A percentile compares a stretch with the other conserved stretches of the same genome.
phyloP scores from a whole-genome alignment of 2,888 invertebrate genomes.

The Ectemnius cavifrons region DNA sequence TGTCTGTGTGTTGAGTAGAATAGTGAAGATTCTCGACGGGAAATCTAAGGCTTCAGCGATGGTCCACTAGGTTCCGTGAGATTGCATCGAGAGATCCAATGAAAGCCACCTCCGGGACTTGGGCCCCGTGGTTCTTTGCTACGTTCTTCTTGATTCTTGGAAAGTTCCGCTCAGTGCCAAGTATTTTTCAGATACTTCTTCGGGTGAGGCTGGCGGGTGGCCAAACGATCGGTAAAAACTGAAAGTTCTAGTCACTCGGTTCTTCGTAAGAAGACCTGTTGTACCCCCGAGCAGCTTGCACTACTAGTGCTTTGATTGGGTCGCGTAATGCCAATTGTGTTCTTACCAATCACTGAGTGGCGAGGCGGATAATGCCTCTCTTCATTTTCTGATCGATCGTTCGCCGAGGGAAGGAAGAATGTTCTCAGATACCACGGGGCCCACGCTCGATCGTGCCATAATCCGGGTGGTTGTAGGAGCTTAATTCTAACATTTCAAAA shows the following conservation, averaged over 20 bases:
- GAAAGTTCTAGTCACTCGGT: not conserved
- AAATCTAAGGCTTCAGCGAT: constrained; percentile 9
- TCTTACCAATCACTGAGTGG: constrained; percentile 15
- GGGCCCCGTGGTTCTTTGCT: not conserved
- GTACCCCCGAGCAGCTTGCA: not conserved
- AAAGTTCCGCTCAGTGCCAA: not conserved
- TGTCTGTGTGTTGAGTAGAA: not conserved
- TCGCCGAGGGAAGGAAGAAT: not conserved
- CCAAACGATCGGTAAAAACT: not conserved
- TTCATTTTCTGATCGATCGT: not conserved
- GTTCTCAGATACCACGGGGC: not conserved
- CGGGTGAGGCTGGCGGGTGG: not conserved
- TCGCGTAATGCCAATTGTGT: constrained; percentile 13
- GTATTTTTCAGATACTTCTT: not conserved
- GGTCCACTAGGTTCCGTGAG: constrained; percentile 6
- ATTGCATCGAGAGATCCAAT: not conserved
- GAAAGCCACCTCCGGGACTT: not conserved
- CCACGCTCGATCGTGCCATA: constrained; percentile 29
- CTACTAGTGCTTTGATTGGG: not conserved
- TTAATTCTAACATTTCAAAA: constrained; percentile 30
- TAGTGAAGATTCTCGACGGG: constrained; percentile 25
- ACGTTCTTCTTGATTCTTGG: not conserved
- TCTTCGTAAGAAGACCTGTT: not conserved
- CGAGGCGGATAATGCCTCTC: constrained; percentile 7
- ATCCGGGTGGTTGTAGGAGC: constrained; percentile 21